Evolutionary conservation across 2,797 vertebrate species (phyloP).

Genomic region (Cetoscarus ocellatus): DNA sequence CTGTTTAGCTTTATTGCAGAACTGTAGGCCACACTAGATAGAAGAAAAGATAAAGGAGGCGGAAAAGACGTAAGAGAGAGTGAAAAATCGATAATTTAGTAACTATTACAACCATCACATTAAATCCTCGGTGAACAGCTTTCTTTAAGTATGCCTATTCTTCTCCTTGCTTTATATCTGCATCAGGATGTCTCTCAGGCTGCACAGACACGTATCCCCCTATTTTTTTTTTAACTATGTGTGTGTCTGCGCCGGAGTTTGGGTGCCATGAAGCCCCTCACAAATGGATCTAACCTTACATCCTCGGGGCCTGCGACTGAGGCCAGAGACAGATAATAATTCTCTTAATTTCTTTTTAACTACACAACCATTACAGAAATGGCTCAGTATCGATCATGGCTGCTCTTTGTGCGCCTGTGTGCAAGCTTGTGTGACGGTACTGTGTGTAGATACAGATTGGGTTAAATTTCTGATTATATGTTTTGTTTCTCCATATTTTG

Average conservation of each 20-base stretch:
- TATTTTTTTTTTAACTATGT: slow-evolving; percentile 17
- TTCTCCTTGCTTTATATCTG: slow-evolving; percentile 34
- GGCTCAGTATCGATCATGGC: slow-evolving; percentile 78
- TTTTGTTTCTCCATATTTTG: slow-evolving; percentile 12
- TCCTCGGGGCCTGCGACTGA: slow-evolving; percentile 57
- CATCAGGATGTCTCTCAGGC: slow-evolving; percentile 19
- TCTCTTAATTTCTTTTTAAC: slow-evolving; percentile 88
- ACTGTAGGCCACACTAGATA: slow-evolving; percentile 31
- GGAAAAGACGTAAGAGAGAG: slow-evolving; percentile 22
- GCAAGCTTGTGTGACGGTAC: slow-evolving; percentile 2
- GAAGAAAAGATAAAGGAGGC: slow-evolving; percentile 44
- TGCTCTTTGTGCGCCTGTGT: slow-evolving; percentile 31
- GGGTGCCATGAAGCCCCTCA: slow-evolving; percentile 28
- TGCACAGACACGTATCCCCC: slow-evolving; percentile 22
- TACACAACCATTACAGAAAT: slow-evolving; percentile 77
- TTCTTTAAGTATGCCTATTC: slow-evolving; percentile 49
- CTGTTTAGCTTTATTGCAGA: slow-evolving; percentile 42
- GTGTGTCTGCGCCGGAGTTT: not conserved
- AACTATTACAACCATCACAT: slow-evolving; percentile 45
- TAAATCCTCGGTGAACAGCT: slow-evolving; percentile 43
- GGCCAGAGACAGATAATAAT: slow-evolving; percentile 77
- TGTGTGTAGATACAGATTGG: slow-evolving; percentile 43
- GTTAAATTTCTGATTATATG: slow-evolving; percentile 36
- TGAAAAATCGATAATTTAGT: slow-evolving; percentile 52
- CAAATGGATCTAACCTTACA: slow-evolving; percentile 63